A percentile compares a stretch with the other conserved stretches of the same genome.
phyloP scores from a whole-genome alignment of 53 echinoderm and acorn worm species.

The Patiria pectinifera region DNA sequence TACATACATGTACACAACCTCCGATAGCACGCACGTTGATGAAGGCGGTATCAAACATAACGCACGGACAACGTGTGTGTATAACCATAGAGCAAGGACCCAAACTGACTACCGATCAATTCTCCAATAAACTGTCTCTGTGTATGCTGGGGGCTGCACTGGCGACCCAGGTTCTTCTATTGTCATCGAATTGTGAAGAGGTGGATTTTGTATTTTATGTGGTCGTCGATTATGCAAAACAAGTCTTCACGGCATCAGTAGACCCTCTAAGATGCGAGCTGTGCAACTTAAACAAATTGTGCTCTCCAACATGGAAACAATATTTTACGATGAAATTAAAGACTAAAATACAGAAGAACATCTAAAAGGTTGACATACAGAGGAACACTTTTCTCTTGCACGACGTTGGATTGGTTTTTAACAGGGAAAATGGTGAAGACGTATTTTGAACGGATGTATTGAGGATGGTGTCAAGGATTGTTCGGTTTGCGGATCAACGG shows the following conservation, averaged over 20 bases:
- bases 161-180: not conserved
- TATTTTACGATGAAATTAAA: not conserved
- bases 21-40: not conserved
- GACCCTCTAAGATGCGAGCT: not conserved
- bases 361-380: too few relatives aligned
- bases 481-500: too few relatives aligned
- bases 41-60: not conserved
- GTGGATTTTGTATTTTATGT: not conserved
- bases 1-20: not conserved
- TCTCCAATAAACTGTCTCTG: not conserved
- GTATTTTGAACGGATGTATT: not conserved
- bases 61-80: not conserved
- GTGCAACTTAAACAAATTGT: not conserved
- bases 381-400: too few relatives aligned
- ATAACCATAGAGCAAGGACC: too few relatives aligned
- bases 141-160: not conserved
- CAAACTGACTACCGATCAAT: constrained; percentile 27
- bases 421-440: not conserved
- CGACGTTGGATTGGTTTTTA: not conserved
- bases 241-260: not conserved
- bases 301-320: not conserved
- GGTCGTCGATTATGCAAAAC: not conserved
- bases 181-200: not conserved
- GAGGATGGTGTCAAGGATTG: too few relatives aligned
- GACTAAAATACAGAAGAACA: not conserved